Evolutionary conservation across 2,888 invertebrate genomes (phyloP).

Genomic region (Nematopogon swammerdamellus): DNA sequence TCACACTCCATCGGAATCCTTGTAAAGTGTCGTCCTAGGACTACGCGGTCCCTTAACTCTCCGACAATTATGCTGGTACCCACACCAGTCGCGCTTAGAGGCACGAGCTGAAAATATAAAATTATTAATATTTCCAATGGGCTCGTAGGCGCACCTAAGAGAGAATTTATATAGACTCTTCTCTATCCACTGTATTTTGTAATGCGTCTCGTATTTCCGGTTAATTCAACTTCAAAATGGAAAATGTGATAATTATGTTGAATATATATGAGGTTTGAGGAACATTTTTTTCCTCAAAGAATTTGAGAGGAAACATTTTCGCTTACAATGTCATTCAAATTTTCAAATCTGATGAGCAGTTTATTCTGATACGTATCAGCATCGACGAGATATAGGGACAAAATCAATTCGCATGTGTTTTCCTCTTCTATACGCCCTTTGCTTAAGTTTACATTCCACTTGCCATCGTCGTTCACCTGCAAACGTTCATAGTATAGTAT

Average conservation of each 20-base stretch:
- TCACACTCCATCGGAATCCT: slow-evolving; percentile 36
- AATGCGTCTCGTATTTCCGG: too few species aligned
- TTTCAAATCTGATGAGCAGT: slow-evolving; percentile 37
- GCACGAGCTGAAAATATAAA: slow-evolving; percentile 24
- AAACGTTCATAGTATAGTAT: slow-evolving; percentile 3
- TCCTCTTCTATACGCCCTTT: slow-evolving; percentile 37
- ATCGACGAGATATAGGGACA: slow-evolving; percentile 34
- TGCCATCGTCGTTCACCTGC: slow-evolving; percentile 35
- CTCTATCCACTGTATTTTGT: too few species aligned
- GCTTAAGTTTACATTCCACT: slow-evolving; percentile 33
- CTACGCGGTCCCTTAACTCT: slow-evolving; percentile 55
- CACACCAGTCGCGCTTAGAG: slow-evolving; percentile 57
- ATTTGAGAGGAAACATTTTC: too few species aligned
- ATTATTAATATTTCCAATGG: too few species aligned
- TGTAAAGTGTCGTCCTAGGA: slow-evolving; percentile 64
- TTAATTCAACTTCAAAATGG: too few species aligned
- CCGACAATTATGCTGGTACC: slow-evolving; percentile 65
- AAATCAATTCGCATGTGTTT: slow-evolving; percentile 28
- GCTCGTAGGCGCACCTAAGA: too few species aligned
- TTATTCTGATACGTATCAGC: slow-evolving; percentile 39
- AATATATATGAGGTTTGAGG: too few species aligned
- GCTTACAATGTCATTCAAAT: slow-evolving; percentile 46
- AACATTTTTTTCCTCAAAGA: too few species aligned
- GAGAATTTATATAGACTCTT: too few species aligned
- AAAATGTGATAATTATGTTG: too few species aligned